Percentiles rank a stretch among this genome's conserved stretches.
These are phyloP conservation scores for Bergia puertoricense DNA, from an alignment of 92 coral and sea anemone genomes.

Conservation along the genomic window DNA sequence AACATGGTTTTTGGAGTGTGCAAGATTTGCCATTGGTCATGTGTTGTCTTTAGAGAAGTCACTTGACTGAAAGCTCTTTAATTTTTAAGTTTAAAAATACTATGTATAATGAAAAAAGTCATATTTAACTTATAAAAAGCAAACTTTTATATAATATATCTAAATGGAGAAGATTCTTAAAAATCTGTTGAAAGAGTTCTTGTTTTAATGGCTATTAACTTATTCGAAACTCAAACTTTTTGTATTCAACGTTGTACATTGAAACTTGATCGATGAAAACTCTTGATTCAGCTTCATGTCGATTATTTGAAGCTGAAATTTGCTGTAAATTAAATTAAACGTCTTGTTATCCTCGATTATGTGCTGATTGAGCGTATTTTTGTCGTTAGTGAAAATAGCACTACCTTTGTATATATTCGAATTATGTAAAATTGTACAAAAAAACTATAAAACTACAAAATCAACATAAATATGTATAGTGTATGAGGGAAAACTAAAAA, in stretches of 20 bases:
- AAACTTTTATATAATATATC: not conserved
- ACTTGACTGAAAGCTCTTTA: too few species aligned
- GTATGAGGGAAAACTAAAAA: not conserved
- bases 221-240: not conserved
- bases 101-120: slow-evolving; percentile 3
- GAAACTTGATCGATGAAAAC: not conserved
- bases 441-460: slow-evolving; percentile 43
- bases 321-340: not conserved
- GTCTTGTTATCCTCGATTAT: not conserved
- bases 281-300: not conserved
- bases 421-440: slow-evolving; percentile 43
- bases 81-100: not conserved
- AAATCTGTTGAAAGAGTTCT: not conserved
- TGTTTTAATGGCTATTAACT: not conserved
- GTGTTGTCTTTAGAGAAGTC: not conserved
- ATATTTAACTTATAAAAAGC: slow-evolving; percentile 19
- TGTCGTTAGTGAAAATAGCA: slow-evolving; percentile 5
- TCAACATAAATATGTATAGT: slow-evolving; percentile 43
- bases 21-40: not conserved
- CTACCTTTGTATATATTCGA: slow-evolving; percentile 18
- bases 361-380: not conserved
- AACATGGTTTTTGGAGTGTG: too few species aligned
- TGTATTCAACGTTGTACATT: not conserved
- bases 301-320: not conserved
- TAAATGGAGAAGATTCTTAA: not conserved